phyloP scores from a whole-genome alignment of 2,888 invertebrate species.

The Dryobota labecula region DNA sequence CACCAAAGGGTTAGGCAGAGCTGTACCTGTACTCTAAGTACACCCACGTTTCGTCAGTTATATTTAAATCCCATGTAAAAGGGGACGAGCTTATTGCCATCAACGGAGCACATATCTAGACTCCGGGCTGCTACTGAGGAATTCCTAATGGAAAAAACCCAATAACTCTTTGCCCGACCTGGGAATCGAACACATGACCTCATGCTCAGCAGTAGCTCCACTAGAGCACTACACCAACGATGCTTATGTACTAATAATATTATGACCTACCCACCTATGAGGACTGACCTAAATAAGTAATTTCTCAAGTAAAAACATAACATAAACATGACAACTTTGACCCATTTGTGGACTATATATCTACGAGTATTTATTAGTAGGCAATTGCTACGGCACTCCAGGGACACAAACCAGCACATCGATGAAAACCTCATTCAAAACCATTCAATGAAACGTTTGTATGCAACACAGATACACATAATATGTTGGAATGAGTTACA shows the following conservation, averaged over 20 bases:
- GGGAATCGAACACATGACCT: not conserved
- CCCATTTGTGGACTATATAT: not conserved
- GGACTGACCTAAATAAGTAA: not conserved
- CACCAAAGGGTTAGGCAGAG: not conserved
- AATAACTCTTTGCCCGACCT: not conserved
- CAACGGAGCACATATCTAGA: too few species aligned
- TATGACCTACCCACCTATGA: not conserved
- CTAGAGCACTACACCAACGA: not conserved
- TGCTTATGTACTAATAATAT: not conserved
- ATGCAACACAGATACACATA: constrained; percentile 5
- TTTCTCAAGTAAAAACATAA: not conserved
- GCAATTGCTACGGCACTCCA: not conserved
- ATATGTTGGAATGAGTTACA: not conserved
- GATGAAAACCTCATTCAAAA: constrained; percentile 19
- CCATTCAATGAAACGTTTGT: constrained; percentile 10
- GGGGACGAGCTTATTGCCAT: too few species aligned
- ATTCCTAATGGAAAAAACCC: not conserved
- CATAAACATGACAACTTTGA: not conserved
- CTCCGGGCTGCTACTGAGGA: not conserved
- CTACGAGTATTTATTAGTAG: not conserved
- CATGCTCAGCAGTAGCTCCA: not conserved
- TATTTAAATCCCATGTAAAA: too few species aligned
- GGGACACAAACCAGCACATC: not conserved
- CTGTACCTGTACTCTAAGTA: too few species aligned
- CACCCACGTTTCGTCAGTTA: too few species aligned